phyloP scores from a whole-genome alignment of 1,140 invertebrate genomes.

The Maniola jurtina region DNA sequence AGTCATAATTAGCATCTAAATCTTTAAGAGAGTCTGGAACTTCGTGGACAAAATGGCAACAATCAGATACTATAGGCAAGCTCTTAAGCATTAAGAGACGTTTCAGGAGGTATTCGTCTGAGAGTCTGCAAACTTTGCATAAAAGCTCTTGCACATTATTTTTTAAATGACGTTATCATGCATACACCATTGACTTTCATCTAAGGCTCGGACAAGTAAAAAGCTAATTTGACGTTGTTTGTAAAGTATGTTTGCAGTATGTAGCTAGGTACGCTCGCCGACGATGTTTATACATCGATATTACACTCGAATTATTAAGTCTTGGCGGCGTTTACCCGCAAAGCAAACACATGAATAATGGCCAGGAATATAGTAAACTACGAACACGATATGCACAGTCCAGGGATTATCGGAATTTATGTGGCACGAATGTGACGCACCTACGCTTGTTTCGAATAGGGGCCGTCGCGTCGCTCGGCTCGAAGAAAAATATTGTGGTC shows the following conservation, averaged over 20 bases:
- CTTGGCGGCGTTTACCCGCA: conserved; percentile 65
- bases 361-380: conserved; percentile 65
- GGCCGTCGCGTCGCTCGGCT: conserved; percentile 30
- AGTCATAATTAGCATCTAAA: no score
- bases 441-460: conserved; percentile 49
- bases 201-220: conserved; percentile 20
- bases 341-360: conserved; percentile 73
- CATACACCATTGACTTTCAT: not conserved
- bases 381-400: conserved; percentile 57
- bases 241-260: conserved; percentile 21
- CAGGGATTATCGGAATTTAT: conserved; percentile 75
- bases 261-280: conserved; percentile 26
- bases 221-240: conserved; percentile 30
- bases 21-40: no score
- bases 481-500: conserved; percentile 74
- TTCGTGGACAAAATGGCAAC: no score
- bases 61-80: no score
- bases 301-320: conserved; percentile 70
- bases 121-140: no score
- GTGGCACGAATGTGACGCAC: conserved; percentile 73
- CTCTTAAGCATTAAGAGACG: no score
- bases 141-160: no score
- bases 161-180: no score
- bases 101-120: no score
- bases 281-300: conserved; percentile 54